Base-by-base conservation (phyloP, 1,140 invertebrate genomes). In the Pogonomyrmex barbatus region DNA sequence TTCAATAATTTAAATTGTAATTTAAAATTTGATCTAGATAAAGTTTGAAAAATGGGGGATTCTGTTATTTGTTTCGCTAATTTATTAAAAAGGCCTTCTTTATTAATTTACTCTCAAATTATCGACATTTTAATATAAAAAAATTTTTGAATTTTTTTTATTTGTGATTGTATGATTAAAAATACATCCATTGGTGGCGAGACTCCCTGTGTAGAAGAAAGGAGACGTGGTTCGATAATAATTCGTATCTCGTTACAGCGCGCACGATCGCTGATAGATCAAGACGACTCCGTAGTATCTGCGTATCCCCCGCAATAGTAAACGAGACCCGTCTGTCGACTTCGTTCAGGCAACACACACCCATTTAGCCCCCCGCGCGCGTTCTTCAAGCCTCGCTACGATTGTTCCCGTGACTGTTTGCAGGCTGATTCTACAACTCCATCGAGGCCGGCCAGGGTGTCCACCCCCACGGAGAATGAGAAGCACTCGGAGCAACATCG, bases 341-440 rank as follows among this genome's bases (percentile, higher is more conserved):
- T 89, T 58, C 77, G 8, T 45, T 79, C 50, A 62, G 63, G 79
- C 79, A 62, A 83, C 68, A 75, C 36, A 82, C 56, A 83, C 45
- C 5, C 42, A 75, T 75, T 83, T 75, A 79, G 30, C 14, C 30
- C 17, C n/a, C 36, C 24, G n/a, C 14, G 58, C 12, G 36, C 58
- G 71, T 47, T 10, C 42, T 60, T 50, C 73, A 30, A 50, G 30
- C 47, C 39, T 82, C 42, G 78, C 67, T 58, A 50, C 62, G 82
- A 75, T 75, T 83, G 42, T 83, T 75, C 60, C 12, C 60, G 10
- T 50, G 87, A 90, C 42, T 83, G 50, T 86, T 93, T 91, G 14
- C 87, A 94, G 94, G 63, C 77, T 42, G 93, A 93, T 50, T 84
- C 89, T 73, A 87, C 75, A 52, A 87, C 75, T 39, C 52, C 84